phyloP scores from a whole-genome alignment of 1,140 invertebrate species.

The Vanessa atalanta region DNA sequence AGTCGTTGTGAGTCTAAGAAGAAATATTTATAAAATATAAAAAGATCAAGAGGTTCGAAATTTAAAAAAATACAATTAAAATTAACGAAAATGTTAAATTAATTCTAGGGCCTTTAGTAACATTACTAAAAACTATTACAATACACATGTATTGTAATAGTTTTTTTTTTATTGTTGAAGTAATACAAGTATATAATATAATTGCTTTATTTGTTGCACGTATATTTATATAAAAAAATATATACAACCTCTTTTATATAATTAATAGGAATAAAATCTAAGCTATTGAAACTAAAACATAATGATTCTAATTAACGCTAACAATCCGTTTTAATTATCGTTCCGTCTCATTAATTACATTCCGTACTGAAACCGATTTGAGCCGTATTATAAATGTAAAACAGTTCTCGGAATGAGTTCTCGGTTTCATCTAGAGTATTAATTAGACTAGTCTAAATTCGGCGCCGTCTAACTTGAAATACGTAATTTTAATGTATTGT shows the following conservation, averaged over 20 bases:
- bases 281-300: slow-evolving; percentile 3
- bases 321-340: slow-evolving; percentile 42
- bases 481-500: background rate
- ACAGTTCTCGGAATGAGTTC: slow-evolving; percentile 42
- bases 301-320: slow-evolving; percentile 28
- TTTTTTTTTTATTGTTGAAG: too few relatives aligned
- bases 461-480: background rate
- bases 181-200: too few relatives aligned
- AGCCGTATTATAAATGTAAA: slow-evolving; percentile 43
- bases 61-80: too few relatives aligned
- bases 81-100: too few relatives aligned
- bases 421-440: slow-evolving; percentile 34
- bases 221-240: too few relatives aligned
- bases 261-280: background rate
- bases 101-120: too few relatives aligned
- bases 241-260: background rate
- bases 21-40: too few relatives aligned
- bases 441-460: slow-evolving; percentile 23
- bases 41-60: too few relatives aligned
- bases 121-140: too few relatives aligned
- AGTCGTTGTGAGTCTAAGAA: too few relatives aligned
- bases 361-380: slow-evolving; percentile 35
- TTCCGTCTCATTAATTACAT: slow-evolving; percentile 41
- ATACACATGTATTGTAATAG: too few relatives aligned
- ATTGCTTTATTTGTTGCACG: too few relatives aligned